A percentile compares a stretch with the other conserved stretches of the same genome.
Evolutionary conservation across 1,140 invertebrate genomes (phyloP).

Genomic region (Heliconius hermathena): DNA sequence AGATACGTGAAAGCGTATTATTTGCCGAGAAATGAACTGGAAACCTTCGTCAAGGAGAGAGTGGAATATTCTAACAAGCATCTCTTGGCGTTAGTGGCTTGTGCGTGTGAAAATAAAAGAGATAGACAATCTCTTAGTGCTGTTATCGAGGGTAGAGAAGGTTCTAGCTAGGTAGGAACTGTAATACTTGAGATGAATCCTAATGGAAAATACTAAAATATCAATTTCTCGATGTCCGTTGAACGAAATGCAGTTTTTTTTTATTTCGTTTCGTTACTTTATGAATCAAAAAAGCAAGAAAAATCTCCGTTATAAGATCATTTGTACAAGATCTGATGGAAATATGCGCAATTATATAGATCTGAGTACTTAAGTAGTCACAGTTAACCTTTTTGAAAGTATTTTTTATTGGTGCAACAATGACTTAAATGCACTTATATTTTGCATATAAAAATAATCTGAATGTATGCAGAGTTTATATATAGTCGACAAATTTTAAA

Average conservation of each 20-base stretch:
- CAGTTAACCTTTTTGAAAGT: no score
- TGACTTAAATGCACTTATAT: no score
- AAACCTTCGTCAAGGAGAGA: constrained; percentile 94
- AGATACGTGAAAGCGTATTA: constrained; percentile 98
- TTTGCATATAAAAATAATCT: no score
- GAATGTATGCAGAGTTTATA: no score
- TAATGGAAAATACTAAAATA: no score
- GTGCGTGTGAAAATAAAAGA: constrained; percentile 94
- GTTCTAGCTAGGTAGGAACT: background rate
- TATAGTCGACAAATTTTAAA: no score
- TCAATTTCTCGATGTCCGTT: no score
- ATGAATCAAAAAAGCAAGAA: background rate
- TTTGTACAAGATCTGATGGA: background rate
- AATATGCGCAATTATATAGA: background rate
- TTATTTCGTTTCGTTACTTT: background rate
- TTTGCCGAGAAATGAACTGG: constrained; percentile 92
- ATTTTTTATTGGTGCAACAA: no score
- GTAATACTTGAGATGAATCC: no score
- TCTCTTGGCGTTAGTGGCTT: constrained; percentile 91
- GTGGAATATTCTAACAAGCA: constrained; percentile 96
- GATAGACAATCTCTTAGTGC: constrained; percentile 88
- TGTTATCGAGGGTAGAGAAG: constrained; percentile 84
- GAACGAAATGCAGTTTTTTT: no score
- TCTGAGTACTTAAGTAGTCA: background rate
- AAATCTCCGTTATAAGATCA: background rate